Evolutionary conservation across 2,888 invertebrate species (phyloP), one percentile per base, ranked within the genome.

Genomic region (Eucera pruinosa): DNA sequence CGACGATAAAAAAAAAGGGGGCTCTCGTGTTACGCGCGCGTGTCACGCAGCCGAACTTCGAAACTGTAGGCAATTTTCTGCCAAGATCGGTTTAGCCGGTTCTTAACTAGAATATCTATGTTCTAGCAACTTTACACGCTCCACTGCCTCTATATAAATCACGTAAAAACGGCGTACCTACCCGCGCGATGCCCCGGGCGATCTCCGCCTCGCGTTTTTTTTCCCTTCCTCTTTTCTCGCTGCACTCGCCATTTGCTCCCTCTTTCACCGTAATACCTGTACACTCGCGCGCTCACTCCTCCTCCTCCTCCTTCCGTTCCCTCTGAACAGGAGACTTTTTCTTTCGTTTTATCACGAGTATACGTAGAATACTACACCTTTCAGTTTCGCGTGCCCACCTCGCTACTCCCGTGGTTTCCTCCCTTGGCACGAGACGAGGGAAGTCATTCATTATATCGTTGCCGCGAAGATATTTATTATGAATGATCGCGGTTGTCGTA

Each of bases 401-500:
- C 61, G 23, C 69, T 36, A 43, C 43, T 57, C 48, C 36, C n/a
- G n/a, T n/a, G 43, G 39, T 57, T 43, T 36, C 57, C 23, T 30
- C 27, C 55, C 13, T n/a, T 27, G 39, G n/a, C n/a, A 5, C 20
- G 13, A 60, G 69, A n/a, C n/a, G 25, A 13, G 18, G 65, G 57
- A 45, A 78, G 77, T 81, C 82, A 78, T 86, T 86, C 81, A 75
- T 86, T 80, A 82, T 80, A 82, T 76, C 66, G 78, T 79, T 74
- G 70, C 68, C 41, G 78, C 67, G 65, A 82, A 80, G 77, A 84
- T 87, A 84, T 84, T 85, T 83, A 84, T 82, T 73, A 80, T 80
- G 78, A 85, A 79, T 84, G 81, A 83, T 85, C 77, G 81, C 52
- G 71, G 52, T 39, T 20, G 61, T 69, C 76, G 78, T 82, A 87